Conservation (phyloP, 2,113 vertebrate species). For the Lampris megalopsis region DNA sequence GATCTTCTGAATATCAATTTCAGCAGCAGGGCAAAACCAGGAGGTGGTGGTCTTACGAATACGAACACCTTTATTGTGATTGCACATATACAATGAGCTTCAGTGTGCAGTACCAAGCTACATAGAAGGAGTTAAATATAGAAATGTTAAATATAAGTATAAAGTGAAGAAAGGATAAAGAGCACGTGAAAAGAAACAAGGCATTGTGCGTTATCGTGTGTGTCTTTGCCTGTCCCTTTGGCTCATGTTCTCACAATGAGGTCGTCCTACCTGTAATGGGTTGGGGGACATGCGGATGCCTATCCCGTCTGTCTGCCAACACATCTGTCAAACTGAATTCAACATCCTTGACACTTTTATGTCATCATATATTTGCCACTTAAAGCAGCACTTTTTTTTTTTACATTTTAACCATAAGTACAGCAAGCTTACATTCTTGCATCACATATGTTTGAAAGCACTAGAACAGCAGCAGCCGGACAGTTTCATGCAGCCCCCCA, state of each 20-base stretch:
- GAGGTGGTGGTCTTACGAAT: not conserved
- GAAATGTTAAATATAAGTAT: too few species aligned
- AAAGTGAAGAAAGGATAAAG: too few species aligned
- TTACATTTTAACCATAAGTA: not conserved
- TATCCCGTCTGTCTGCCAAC: conserved; percentile 12
- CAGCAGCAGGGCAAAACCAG: conserved; percentile 18
- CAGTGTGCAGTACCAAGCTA: too few species aligned
- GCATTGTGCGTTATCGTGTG: not conserved
- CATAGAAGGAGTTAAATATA: too few species aligned
- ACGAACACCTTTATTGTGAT: too few species aligned
- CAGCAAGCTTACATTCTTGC: too few species aligned
- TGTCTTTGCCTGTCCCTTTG: conserved; percentile 44
- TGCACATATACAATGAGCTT: too few species aligned
- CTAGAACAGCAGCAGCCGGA: too few species aligned
- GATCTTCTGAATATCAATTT: conserved; percentile 38
- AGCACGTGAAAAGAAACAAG: too few species aligned
- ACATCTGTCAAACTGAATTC: conserved; percentile 47
- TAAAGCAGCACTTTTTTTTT: not conserved
- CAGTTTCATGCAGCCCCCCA: too few species aligned
- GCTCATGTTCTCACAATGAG: conserved; percentile 36
- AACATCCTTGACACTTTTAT: conserved; percentile 37
- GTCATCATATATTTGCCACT: not conserved
- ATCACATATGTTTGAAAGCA: too few species aligned
- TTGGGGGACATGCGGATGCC: conserved; percentile 3
- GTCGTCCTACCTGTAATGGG: conserved; percentile 41